These are phyloP conservation scores for Sinopyrophorus schimmeli DNA, from an alignment of 2,888 invertebrate genomes.

Conservation along the genomic window DNA sequence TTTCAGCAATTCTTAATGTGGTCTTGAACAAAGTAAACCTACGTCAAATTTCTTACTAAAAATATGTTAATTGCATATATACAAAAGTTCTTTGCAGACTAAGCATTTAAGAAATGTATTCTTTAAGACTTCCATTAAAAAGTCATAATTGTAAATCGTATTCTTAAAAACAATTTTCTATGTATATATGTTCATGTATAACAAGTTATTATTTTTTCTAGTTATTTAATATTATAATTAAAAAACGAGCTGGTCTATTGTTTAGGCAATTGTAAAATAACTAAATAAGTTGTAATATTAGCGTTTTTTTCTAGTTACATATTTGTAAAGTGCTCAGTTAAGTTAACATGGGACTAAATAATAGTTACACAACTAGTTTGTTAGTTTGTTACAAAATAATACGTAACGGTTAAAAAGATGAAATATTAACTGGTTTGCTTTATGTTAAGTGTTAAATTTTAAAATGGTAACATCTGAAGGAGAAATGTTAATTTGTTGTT, in stretches of 20 bases:
- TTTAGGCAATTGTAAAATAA: constrained; percentile 28
- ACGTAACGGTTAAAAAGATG: constrained; percentile 9
- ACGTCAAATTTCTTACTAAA: too few species aligned
- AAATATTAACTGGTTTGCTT: not conserved
- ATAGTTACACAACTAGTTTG: constrained; percentile 16
- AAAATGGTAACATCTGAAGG: not conserved
- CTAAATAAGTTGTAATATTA: constrained; percentile 16
- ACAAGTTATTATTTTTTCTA: constrained; percentile 14
- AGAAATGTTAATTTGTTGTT: too few species aligned
- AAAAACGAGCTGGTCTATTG: constrained; percentile 17
- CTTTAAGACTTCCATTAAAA: too few species aligned
- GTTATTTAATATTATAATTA: constrained; percentile 18
- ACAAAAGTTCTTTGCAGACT: too few species aligned
- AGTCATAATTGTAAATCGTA: too few species aligned
- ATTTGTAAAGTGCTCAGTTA: constrained; percentile 25
- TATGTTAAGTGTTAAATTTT: not conserved
- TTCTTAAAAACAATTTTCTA: too few species aligned
- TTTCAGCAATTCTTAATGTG: too few species aligned
- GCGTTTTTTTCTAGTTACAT: constrained; percentile 19
- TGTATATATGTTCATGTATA: constrained; percentile 22
- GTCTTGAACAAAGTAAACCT: too few species aligned
- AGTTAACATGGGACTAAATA: constrained; percentile 17
- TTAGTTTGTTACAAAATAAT: constrained; percentile 18
- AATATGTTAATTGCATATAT: too few species aligned
- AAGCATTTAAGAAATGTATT: too few species aligned